phyloP scores from a whole-genome alignment of 2,888 invertebrate genomes.

The Eupithecia subfuscata region DNA sequence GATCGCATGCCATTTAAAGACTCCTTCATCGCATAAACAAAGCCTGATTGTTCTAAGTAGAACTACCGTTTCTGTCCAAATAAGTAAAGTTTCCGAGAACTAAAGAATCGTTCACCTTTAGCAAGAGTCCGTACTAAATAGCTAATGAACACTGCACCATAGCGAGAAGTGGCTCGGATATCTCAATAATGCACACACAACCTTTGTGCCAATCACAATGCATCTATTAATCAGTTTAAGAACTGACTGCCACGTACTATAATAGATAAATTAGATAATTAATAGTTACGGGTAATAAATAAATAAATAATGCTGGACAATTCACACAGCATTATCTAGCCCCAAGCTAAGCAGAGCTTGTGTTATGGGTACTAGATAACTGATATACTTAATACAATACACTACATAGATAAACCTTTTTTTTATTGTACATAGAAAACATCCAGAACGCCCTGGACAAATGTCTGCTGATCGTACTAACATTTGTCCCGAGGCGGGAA shows the following conservation, averaged over 20 bases:
- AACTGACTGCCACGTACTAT: not conserved
- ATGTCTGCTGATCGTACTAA: too few species aligned
- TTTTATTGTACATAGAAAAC: too few species aligned
- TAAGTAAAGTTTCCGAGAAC: slow-evolving; percentile 1
- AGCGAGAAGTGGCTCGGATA: not conserved
- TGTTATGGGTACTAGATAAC: too few species aligned
- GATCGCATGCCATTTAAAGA: not conserved
- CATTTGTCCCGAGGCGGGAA: too few species aligned
- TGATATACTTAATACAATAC: too few species aligned
- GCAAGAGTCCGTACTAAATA: not conserved
- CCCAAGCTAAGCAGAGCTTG: too few species aligned
- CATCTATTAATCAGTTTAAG: not conserved
- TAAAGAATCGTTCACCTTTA: not conserved
- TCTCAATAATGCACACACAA: not conserved
- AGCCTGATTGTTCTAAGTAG: not conserved
- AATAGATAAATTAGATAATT: too few species aligned
- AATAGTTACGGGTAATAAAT: too few species aligned
- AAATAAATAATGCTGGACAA: too few species aligned
- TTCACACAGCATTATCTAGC: too few species aligned
- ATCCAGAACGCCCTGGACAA: too few species aligned
- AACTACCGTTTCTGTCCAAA: slow-evolving; percentile 8
- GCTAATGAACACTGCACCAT: slow-evolving; percentile 1
- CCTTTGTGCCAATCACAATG: not conserved
- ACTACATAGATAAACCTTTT: too few species aligned
- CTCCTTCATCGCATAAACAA: not conserved